Percentiles rank a stretch among this genome's conserved stretches.
Evolutionary conservation across 2,888 invertebrate species (phyloP).

Genomic region (Hydriomena furcata): DNA sequence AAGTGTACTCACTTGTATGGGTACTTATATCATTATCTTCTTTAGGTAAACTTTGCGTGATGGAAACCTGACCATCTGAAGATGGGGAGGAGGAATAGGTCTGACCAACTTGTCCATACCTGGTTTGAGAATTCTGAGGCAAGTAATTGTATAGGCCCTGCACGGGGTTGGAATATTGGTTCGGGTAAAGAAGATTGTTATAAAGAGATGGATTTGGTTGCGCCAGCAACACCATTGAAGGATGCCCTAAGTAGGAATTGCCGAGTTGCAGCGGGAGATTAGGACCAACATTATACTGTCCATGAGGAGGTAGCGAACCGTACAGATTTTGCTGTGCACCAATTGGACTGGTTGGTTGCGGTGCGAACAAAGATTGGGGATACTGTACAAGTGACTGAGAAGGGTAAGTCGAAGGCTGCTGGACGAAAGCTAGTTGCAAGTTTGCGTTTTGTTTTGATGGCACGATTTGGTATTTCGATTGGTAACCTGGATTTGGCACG

Average conservation of each 20-base stretch:
- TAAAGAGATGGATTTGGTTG: conserved; percentile 66
- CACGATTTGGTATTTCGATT: conserved; percentile 71
- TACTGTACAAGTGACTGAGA: conserved; percentile 54
- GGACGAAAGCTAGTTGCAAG: conserved; percentile 65
- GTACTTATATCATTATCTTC: conserved; percentile 64
- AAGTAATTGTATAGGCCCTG: conserved; percentile 71
- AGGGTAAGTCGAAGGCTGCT: conserved; percentile 55
- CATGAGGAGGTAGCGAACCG: conserved; percentile 47
- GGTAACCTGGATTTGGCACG: conserved; percentile 69
- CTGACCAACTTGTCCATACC: conserved; percentile 45
- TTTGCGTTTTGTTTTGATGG: conserved; percentile 65
- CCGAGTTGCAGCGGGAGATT: conserved; percentile 55
- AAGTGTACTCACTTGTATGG: conserved; percentile 59
- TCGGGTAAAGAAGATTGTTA: conserved; percentile 56
- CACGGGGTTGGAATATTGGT: conserved; percentile 49
- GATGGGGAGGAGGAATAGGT: conserved; percentile 52
- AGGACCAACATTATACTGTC: conserved; percentile 55
- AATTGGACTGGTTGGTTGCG: conserved; percentile 46
- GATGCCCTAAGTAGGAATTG: conserved; percentile 60
- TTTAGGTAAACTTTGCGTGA: conserved; percentile 57
- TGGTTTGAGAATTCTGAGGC: conserved; percentile 63
- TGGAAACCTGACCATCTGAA: conserved; percentile 53
- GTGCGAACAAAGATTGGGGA: conserved; percentile 56
- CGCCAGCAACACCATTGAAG: conserved; percentile 66
- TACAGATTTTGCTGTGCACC: conserved; percentile 47